Base-by-base conservation (phyloP, 2,888 invertebrate genomes). In the Alloplasta piceator region DNA sequence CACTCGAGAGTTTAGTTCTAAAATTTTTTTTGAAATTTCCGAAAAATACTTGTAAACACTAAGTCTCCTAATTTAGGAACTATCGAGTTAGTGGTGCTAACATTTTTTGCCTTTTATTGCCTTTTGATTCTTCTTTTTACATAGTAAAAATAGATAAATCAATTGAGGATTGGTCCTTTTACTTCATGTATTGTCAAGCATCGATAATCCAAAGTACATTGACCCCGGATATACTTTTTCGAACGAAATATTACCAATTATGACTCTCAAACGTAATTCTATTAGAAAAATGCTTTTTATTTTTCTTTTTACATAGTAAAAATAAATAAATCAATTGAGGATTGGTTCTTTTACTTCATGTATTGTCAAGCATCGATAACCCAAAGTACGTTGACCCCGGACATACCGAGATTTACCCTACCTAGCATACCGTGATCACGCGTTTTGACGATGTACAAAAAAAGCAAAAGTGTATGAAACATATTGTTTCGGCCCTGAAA, bases 321-420 rank as follows among this genome's bases (percentile, higher is more conserved):
- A 52, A 79, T 75, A 46, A 74, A 50, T 70, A 36, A 52, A 61
- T 58, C 14, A 26, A 52, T 43, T 26, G 39, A 58, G 58, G 48
- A 56, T 39, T 38, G 10, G 50, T 46, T n/a, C n/a, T 39, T 56
- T 55, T 9, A 48, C 64, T 60, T 12, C 26, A 36, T 50, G 55
- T 10, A 16, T 52, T 10, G 26, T 82, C 63, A 80, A 36, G 72
- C 94, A 86, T 95, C 95, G 86, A 97, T 95, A 84, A 97, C 95
- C 95, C 97, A 97, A 82, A 97, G 93, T 92, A 98, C 94, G 92
- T 98, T 98, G 85, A 98, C 95, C 72, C 97, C 97, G 67, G 96
- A 95, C 90, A 94, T 94, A 60, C 96, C 97, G 63, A 97, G 92
- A 92, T 97, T 95, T 61, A 96, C 95, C 88, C 95, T 94, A 90